Conservation (phyloP, 2,888 invertebrate species). For the Imbricaverruca yamaguchii region DNA sequence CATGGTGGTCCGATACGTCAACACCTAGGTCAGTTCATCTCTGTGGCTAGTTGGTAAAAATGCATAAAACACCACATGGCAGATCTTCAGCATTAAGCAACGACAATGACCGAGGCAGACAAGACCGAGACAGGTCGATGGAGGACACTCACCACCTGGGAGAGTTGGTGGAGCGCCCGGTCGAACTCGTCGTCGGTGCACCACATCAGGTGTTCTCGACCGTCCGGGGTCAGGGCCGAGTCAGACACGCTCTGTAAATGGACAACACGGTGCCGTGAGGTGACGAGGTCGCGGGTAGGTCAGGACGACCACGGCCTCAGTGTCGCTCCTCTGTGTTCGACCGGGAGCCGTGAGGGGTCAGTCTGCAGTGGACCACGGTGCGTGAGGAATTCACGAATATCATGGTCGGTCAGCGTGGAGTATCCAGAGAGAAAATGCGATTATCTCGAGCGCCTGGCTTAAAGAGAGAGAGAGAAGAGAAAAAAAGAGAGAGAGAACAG, state of each 20-base stretch:
- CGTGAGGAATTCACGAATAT: too few relatives aligned
- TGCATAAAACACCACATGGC: not conserved
- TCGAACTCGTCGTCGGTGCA: slow-evolving; percentile 9
- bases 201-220: slow-evolving; percentile 1
- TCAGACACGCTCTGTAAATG: not conserved
- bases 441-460: too few relatives aligned
- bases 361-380: too few relatives aligned
- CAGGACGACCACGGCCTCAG: too few relatives aligned
- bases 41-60: not conserved
- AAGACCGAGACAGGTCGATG: not conserved
- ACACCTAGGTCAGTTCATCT: too few relatives aligned
- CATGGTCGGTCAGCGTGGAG: too few relatives aligned
- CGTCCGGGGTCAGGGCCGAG: not conserved
- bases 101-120: not conserved
- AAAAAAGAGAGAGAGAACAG: not conserved
- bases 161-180: not conserved
- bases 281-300: too few relatives aligned
- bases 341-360: too few relatives aligned
- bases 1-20: too few relatives aligned
- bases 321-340: too few relatives aligned
- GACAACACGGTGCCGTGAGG: too few relatives aligned
- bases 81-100: not conserved
- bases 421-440: too few relatives aligned
- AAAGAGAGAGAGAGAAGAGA: not conserved
- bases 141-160: not conserved